Conservation (phyloP, 2,113 vertebrate genomes). For the Cyanistes caeruleus region DNA sequence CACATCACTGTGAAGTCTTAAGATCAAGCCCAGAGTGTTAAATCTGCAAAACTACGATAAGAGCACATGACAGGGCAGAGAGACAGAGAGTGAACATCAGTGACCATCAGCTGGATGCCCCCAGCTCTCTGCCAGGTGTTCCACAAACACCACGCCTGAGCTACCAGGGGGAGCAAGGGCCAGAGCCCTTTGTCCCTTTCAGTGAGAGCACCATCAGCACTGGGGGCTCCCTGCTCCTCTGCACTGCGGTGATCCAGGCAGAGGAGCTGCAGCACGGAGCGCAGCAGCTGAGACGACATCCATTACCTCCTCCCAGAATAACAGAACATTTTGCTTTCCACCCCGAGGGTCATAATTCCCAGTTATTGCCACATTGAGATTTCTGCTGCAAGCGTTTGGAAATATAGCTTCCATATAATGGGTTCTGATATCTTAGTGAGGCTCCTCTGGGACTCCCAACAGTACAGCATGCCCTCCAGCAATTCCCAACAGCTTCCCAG, state of each 20-base stretch:
- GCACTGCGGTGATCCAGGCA: neutral
- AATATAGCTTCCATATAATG: neutral
- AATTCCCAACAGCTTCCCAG: neutral
- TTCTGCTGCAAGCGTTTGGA: conserved; percentile 6
- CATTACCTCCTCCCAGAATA: neutral
- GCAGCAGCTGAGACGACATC: neutral
- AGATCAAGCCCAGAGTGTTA: neutral
- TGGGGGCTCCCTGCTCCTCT: neutral
- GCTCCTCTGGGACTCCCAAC: neutral
- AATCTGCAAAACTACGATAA: neutral
- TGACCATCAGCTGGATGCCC: too few species aligned
- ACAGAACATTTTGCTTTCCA: neutral
- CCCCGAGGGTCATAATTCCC: neutral
- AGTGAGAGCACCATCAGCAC: neutral
- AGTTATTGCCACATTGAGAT: neutral
- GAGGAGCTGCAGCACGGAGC: neutral
- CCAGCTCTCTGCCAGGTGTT: neutral
- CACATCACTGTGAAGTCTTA: neutral
- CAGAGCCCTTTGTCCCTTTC: neutral
- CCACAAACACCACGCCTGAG: fast-evolving
- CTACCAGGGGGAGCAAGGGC: neutral
- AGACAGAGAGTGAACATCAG: neutral
- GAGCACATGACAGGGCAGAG: neutral
- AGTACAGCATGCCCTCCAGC: neutral
- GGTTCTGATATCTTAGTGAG: neutral